Conservation (phyloP, 2,113 vertebrate genomes). For the Rostratula benghalensis region DNA sequence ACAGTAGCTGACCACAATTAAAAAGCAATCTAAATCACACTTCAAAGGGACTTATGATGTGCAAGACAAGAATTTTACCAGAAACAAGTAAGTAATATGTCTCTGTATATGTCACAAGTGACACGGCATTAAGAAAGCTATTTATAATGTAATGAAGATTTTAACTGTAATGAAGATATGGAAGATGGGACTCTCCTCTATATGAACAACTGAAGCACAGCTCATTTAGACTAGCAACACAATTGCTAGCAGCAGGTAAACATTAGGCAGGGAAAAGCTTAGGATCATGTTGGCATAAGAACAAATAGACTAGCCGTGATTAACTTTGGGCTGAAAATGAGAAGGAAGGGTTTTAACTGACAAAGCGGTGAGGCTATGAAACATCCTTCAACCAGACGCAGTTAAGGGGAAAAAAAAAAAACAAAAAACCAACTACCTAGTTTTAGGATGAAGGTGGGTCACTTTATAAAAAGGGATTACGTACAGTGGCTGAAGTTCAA, state of each 20-base stretch:
- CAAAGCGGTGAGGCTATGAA: slow-evolving; percentile 61
- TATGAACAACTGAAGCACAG: background rate
- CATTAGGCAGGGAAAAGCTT: slow-evolving; percentile 26
- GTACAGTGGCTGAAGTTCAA: background rate
- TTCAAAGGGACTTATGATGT: background rate
- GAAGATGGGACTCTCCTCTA: background rate
- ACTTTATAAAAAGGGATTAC: slow-evolving; percentile 43
- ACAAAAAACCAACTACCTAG: background rate
- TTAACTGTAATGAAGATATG: background rate
- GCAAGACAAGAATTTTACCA: background rate
- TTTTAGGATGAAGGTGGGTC: slow-evolving; percentile 53
- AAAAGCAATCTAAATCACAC: background rate
- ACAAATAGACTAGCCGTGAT: slow-evolving; percentile 58
- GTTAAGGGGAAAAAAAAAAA: background rate
- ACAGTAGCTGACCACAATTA: background rate
- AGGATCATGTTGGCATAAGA: slow-evolving; percentile 38
- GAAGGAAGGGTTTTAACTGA: slow-evolving; percentile 53
- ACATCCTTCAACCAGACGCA: slow-evolving; percentile 45
- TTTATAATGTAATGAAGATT: background rate
- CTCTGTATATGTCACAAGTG: background rate
- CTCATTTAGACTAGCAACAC: background rate
- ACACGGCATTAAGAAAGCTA: background rate
- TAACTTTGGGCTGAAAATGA: slow-evolving; percentile 59
- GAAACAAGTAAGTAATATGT: background rate
- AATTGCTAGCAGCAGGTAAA: slow-evolving; percentile 43